Conservation (phyloP, 2,888 invertebrate genomes). For the Aphodius sticticus region DNA sequence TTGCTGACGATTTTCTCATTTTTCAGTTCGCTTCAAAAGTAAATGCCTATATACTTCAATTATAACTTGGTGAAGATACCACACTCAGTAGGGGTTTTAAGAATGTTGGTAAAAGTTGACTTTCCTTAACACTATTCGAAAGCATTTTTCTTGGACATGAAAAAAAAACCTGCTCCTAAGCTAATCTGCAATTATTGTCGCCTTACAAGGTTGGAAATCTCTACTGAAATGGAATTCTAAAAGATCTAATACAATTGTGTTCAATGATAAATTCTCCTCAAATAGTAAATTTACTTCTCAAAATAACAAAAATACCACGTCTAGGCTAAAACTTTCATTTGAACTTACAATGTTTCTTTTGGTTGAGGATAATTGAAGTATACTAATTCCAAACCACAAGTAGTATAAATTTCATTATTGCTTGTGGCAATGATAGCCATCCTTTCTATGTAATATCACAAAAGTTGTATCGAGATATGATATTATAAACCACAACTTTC, state of each 20-base stretch:
- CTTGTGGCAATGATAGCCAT: no score
- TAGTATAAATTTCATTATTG: no score
- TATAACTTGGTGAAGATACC: no score
- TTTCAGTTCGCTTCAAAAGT: no score
- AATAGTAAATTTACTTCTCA: slow-evolving; percentile 52
- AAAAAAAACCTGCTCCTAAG: neutral
- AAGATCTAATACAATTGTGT: slow-evolving; percentile 66
- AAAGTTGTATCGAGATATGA: no score
- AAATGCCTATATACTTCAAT: no score
- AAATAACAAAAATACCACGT: slow-evolving; percentile 42
- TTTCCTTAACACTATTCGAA: neutral
- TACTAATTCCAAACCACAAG: slow-evolving; percentile 38
- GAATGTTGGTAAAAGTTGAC: neutral
- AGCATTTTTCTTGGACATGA: neutral
- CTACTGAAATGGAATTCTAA: neutral
- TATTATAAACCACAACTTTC: no score
- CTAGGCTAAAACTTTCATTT: no score
- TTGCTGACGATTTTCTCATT: no score
- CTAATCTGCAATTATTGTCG: neutral
- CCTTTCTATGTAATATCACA: no score
- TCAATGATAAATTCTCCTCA: slow-evolving; percentile 46
- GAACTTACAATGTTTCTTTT: no score
- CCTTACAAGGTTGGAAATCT: neutral
- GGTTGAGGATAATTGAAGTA: slow-evolving; percentile 40
- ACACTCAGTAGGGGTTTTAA: neutral